phyloP scores from a whole-genome alignment of 2,797 vertebrate species.

The Enteromius anoplus region DNA sequence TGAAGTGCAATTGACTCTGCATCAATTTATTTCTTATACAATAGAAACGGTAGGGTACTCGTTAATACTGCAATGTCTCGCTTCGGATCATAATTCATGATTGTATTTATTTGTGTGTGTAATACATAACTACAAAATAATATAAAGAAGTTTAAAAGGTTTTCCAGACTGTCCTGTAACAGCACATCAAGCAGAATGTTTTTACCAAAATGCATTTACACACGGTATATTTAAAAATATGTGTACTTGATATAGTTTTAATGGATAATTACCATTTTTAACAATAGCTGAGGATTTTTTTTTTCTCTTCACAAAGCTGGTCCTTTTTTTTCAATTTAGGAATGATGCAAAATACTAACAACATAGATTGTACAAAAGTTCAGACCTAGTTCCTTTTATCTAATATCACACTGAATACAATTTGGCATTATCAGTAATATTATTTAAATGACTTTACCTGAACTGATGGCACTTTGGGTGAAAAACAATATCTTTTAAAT shows the following conservation, averaged over 20 bases:
- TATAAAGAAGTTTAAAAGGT: neutral
- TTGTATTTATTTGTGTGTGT: neutral
- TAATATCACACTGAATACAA: neutral
- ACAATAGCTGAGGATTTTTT: neutral
- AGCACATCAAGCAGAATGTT: neutral
- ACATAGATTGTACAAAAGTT: neutral
- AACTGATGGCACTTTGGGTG: neutral
- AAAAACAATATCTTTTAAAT: neutral
- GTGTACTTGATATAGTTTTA: neutral
- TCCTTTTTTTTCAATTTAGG: neutral
- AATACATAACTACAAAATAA: neutral
- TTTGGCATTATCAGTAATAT: neutral
- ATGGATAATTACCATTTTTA: neutral
- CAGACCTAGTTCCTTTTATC: neutral
- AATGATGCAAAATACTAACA: neutral
- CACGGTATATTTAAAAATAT: neutral
- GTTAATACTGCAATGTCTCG: neutral
- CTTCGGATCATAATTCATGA: neutral
- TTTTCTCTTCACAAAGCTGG: neutral
- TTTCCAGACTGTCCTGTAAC: neutral
- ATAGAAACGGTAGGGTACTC: neutral
- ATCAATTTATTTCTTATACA: neutral
- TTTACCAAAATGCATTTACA: neutral
- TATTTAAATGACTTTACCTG: neutral
- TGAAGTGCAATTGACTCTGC: neutral